Evolutionary conservation across 2,888 invertebrate genomes (phyloP).

Genomic region (Aelia acuminata): DNA sequence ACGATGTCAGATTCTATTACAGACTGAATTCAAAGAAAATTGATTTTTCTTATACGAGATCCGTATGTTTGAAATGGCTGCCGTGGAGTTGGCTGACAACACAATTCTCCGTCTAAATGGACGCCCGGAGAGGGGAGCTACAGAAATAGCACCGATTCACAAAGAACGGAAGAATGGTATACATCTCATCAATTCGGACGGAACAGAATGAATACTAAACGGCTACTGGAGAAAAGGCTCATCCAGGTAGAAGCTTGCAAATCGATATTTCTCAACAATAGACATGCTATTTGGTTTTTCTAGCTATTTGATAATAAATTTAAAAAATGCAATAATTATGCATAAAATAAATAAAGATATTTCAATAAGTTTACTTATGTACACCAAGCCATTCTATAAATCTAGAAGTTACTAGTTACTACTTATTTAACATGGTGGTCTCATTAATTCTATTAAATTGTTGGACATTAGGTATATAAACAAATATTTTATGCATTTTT

Average conservation of each 20-base stretch:
- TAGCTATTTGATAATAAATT: too few species aligned
- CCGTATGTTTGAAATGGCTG: neutral
- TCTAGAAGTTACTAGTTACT: too few species aligned
- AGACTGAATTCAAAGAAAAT: neutral
- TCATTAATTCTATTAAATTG: too few species aligned
- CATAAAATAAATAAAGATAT: too few species aligned
- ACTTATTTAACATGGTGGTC: too few species aligned
- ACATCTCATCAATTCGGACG: slow-evolving; percentile 7
- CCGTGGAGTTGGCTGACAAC: neutral
- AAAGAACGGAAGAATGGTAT: slow-evolving; percentile 13
- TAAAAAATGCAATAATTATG: too few species aligned
- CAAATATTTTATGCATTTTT: too few species aligned
- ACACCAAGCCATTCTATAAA: too few species aligned
- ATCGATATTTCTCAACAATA: neutral
- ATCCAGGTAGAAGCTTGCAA: neutral
- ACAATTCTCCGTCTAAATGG: neutral
- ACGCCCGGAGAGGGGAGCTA: neutral
- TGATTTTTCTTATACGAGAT: neutral
- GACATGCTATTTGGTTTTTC: too few species aligned
- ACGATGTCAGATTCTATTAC: neutral
- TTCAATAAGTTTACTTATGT: too few species aligned
- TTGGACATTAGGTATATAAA: too few species aligned
- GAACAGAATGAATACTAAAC: slow-evolving; percentile 21
- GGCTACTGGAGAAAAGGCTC: neutral
- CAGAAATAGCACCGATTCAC: neutral